Percentiles rank a stretch among this genome's conserved stretches.
Evolutionary conservation across 2,797 vertebrate species (phyloP).

Genomic region (Aulostomus chinensis): DNA sequence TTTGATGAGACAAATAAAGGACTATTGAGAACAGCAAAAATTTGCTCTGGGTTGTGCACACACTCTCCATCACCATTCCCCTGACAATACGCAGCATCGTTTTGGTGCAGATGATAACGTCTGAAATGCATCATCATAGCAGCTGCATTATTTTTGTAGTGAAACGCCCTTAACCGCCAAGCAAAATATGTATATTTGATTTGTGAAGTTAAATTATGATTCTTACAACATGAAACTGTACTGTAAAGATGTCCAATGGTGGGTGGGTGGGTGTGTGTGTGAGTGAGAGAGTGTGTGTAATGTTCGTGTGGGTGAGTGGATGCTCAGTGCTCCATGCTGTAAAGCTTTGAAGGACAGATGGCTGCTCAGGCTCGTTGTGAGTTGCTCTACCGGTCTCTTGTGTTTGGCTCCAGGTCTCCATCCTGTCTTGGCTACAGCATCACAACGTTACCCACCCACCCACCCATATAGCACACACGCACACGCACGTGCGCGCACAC

Average conservation of each 20-base stretch:
- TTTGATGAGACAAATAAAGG: too few relatives aligned
- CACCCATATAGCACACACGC: conserved; percentile 22
- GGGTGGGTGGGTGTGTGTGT: conserved; percentile 7
- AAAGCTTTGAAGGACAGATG: conserved; percentile 75
- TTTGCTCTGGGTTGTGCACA: too few relatives aligned
- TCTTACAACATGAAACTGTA: neutral
- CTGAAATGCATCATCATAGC: conserved; percentile 4
- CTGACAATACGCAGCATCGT: too few relatives aligned
- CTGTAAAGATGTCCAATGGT: conserved; percentile 15
- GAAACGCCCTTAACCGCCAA: too few relatives aligned
- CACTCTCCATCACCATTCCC: too few relatives aligned
- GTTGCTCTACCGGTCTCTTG: conserved; percentile 47
- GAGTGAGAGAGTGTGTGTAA: conserved; percentile 8
- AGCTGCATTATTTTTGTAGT: too few relatives aligned
- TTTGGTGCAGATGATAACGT: conserved; percentile 9
- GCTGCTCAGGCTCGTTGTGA: conserved; percentile 55
- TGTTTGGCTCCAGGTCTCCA: conserved; percentile 65
- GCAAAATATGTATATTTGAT: too few relatives aligned
- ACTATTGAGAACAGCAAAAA: too few relatives aligned
- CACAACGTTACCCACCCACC: conserved; percentile 32
- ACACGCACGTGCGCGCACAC: neutral
- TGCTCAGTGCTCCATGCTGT: conserved; percentile 20
- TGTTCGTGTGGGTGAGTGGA: conserved; percentile 29
- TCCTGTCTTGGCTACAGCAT: conserved; percentile 68
- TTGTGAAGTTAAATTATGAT: neutral